These are phyloP conservation scores for Pedicia rivosa DNA, from an alignment of 2,888 invertebrate species.

Conservation along the genomic window DNA sequence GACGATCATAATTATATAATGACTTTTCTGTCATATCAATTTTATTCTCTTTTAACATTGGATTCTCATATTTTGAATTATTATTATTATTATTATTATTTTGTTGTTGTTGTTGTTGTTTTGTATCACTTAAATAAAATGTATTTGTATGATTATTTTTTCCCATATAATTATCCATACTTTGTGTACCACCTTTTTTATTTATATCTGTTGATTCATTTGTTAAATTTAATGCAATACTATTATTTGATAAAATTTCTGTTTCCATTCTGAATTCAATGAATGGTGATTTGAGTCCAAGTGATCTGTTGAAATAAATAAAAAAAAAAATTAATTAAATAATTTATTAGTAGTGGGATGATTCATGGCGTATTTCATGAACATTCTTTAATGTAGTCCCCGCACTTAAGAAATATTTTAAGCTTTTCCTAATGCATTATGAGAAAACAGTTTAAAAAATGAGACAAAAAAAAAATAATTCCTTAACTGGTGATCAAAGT, in stretches of 20 bases:
- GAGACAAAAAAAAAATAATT: no score
- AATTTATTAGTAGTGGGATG: neutral
- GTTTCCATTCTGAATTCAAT: constrained; percentile 27
- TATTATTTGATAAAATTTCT: constrained; percentile 27
- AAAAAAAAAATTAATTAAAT: constrained; percentile 6
- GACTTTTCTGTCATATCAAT: neutral
- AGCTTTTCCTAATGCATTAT: no score
- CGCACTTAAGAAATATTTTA: no score
- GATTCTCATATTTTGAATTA: neutral
- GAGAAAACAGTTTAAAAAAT: no score
- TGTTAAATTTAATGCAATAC: constrained; percentile 27
- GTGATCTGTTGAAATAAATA: constrained; percentile 18
- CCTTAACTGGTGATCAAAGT: no score
- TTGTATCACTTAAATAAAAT: no score
- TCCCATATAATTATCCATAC: no score
- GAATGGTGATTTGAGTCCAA: constrained; percentile 29
- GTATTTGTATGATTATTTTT: no score
- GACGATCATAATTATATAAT: neutral
- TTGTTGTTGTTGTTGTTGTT: no score
- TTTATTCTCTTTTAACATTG: neutral
- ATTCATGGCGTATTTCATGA: neutral
- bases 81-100: no score
- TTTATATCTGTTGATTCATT: constrained; percentile 30
- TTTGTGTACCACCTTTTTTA: no score
- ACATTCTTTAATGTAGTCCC: no score